Percentiles rank a stretch among this genome's conserved stretches.
Conservation (phyloP, 2,888 invertebrate genomes). For the Gonocerus acuteangulatus region DNA sequence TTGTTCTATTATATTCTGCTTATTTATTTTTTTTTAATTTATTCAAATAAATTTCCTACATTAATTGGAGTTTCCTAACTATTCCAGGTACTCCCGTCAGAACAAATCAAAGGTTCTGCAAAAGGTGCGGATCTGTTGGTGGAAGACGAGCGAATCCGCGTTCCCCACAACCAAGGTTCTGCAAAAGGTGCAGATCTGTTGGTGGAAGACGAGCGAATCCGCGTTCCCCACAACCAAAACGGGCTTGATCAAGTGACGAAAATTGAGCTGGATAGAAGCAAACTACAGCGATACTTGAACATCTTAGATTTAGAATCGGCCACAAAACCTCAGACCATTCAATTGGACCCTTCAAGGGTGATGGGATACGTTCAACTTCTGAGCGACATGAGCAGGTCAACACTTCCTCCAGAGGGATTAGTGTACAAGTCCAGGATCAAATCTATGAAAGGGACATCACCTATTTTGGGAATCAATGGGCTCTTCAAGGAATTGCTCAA, state of each 20-base stretch:
- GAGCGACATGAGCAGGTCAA: not conserved
- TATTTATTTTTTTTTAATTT: too few relatives aligned
- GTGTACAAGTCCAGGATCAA: not conserved
- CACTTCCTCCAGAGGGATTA: too few relatives aligned
- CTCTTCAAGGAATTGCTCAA: too few relatives aligned
- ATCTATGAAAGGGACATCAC: not conserved
- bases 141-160: not conserved
- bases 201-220: not conserved
- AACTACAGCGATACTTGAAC: not conserved
- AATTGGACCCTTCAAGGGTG: not conserved
- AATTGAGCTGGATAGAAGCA: not conserved
- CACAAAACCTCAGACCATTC: not conserved
- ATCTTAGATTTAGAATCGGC: not conserved
- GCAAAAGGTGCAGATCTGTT: not conserved
- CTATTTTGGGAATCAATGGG: too few relatives aligned
- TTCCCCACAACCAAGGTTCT: too few relatives aligned
- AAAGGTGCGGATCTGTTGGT: not conserved
- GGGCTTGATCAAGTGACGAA: not conserved
- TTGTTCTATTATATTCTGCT: too few relatives aligned
- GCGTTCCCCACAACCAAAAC: not conserved
- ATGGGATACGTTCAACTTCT: not conserved
- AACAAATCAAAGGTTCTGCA: not conserved
- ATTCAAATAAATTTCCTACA: too few relatives aligned
- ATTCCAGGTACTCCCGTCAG: not conserved
- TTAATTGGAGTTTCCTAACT: too few relatives aligned